phyloP scores from a whole-genome alignment of 1,140 invertebrate species.

The Sogatella furcifera region DNA sequence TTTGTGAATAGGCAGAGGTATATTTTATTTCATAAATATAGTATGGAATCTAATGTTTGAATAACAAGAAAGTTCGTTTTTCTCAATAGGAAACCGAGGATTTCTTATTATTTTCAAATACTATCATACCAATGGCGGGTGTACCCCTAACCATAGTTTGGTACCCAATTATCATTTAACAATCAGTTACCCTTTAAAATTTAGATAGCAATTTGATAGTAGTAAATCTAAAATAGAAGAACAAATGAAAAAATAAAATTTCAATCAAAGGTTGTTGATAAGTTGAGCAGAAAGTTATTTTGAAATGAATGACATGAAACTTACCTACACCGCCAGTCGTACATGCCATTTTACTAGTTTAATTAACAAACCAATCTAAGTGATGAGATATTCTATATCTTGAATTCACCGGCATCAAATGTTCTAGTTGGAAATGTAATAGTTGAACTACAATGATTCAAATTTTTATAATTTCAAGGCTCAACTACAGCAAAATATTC shows the following conservation, averaged over 20 bases:
- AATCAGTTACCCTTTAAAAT: not conserved
- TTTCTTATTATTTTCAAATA: too few relatives aligned
- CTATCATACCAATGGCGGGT: not conserved
- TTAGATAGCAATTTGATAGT: not conserved
- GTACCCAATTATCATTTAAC: not conserved
- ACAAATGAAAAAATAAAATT: not conserved
- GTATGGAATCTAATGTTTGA: too few relatives aligned
- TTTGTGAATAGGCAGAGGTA: too few relatives aligned
- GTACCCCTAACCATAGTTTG: not conserved
- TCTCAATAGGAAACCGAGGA: too few relatives aligned
- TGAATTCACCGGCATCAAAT: too few relatives aligned
- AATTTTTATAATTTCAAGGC: too few relatives aligned
- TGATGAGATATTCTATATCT: too few relatives aligned
- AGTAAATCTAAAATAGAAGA: not conserved
- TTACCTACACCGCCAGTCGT: constrained; percentile 10
- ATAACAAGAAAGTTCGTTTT: too few relatives aligned
- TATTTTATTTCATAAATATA: too few relatives aligned
- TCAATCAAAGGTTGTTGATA: not conserved
- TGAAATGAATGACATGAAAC: not conserved
- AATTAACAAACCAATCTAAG: not conserved
- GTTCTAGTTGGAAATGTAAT: too few relatives aligned
- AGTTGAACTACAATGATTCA: too few relatives aligned
- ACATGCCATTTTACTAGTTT: constrained; percentile 6
- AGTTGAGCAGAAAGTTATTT: not conserved
- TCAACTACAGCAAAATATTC: too few relatives aligned